Conservation (phyloP, 1,140 invertebrate species). For the Penaeus indicus region DNA sequence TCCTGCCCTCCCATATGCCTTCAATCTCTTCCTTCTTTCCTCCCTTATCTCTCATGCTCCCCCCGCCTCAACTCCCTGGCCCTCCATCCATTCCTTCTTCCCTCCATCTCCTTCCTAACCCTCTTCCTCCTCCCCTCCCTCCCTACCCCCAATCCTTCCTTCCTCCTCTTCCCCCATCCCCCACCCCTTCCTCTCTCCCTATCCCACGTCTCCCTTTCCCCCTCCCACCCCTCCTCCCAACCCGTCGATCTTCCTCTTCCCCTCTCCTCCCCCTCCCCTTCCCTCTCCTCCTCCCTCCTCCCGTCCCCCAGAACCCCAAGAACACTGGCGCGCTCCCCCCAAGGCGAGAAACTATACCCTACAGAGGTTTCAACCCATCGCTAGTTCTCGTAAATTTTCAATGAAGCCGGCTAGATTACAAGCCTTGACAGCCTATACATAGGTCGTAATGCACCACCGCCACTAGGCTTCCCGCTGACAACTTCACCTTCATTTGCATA, state of each 20-base stretch:
- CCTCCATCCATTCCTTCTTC: too few species aligned
- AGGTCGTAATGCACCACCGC: slow-evolving; percentile 49
- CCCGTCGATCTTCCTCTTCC: not conserved
- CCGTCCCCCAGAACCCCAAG: slow-evolving; percentile 1
- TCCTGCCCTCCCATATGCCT: not conserved
- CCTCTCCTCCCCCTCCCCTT: not conserved
- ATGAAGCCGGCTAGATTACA: slow-evolving; percentile 60
- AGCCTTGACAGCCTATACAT: slow-evolving; percentile 53
- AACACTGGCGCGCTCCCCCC: slow-evolving; percentile 51
- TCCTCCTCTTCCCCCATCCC: not conserved
- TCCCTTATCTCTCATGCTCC: not conserved
- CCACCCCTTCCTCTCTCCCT: too few species aligned
- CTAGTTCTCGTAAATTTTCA: slow-evolving; percentile 59
- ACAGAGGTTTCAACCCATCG: slow-evolving; percentile 45
- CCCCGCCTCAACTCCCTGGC: too few species aligned
- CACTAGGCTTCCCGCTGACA: slow-evolving; percentile 48
- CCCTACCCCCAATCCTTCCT: too few species aligned
- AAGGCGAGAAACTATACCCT: slow-evolving; percentile 37
- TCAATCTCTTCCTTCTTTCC: not conserved
- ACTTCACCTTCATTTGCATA: slow-evolving; percentile 55
- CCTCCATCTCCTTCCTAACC: too few species aligned
- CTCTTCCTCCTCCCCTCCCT: too few species aligned
- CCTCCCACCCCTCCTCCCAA: not conserved
- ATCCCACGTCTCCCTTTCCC: too few species aligned
- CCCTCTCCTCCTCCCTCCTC: not conserved